Evolutionary conservation across 1,140 invertebrate genomes (phyloP), one percentile per base, ranked within the genome.

Genomic region (Zaprionus kolodkinae): DNA sequence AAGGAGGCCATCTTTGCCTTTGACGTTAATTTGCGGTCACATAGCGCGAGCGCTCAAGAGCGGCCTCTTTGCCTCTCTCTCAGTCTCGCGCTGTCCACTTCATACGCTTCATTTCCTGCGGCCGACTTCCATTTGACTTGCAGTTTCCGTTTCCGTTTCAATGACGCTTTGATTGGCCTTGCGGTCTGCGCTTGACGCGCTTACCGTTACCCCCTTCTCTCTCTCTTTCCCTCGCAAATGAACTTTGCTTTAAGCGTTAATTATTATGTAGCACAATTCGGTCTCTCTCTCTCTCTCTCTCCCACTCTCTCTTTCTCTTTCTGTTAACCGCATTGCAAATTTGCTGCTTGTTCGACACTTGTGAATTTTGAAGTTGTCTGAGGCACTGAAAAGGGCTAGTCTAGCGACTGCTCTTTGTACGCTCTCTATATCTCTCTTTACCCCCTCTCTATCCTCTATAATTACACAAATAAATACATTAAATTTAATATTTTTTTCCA

Each of bases 121-220:
- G 74, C 80, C 84, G 77, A 84, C 71, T 89, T 78, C 73, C 84
- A 78, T 87, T 87, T 87, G 84, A 87, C 84, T 87, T 88, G 85
- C 85, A 80, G 84, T 83, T 87, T 88, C 85, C 84, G 85, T 87
- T 87, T 87, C 84, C 84, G 84, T 89, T 87, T 89, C 84, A 87
- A 87, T 87, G 84, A 89, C 71, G 85, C 84, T 87, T 81, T 87
- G 85, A 87, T 87, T 88, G 85, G 85, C 80, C 85, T 87, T 89
- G 85, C 71, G 84, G 84, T 89, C 78, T 85, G 69, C 62, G 63
- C 54, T 69, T 64, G 55, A 67, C 64, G 40, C 40, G 40, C 40
- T 52, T 54, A 43, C 63, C 63, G 30, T 38, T 33, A 21, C 11
- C 9, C 9, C n/a, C 25, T 11, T 15, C 30, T 56, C 30, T 38